These are phyloP conservation scores for Notarius lentiginosus DNA, from an alignment of 2,113 vertebrate genomes.

Conservation along the genomic window DNA sequence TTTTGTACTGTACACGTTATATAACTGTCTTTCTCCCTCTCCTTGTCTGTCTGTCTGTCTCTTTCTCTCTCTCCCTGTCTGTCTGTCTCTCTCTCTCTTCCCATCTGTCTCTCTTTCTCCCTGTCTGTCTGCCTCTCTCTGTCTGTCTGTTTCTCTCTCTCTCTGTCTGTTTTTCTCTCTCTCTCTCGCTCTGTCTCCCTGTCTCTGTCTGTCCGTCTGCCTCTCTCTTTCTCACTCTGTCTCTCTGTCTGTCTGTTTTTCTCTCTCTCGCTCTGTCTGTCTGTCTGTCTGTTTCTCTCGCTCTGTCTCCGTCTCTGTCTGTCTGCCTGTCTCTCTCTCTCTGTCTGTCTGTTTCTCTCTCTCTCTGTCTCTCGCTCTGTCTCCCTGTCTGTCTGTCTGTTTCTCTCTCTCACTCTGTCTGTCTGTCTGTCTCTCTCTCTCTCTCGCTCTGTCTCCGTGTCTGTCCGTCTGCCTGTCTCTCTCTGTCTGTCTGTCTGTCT, in stretches of 20 bases:
- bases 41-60: not conserved
- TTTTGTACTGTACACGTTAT: not conserved
- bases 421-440: not conserved
- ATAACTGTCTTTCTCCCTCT: not conserved
- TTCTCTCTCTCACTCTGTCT: too few relatives aligned
- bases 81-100: too few relatives aligned
- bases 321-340: not conserved
- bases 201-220: not conserved
- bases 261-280: too few relatives aligned
- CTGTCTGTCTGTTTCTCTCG: not conserved
- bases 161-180: not conserved
- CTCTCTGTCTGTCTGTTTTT: too few relatives aligned
- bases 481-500: not conserved
- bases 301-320: not conserved
- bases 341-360: not conserved
- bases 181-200: not conserved
- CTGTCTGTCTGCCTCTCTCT: too few relatives aligned
- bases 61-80: too few relatives aligned
- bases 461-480: not conserved
- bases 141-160: not conserved
- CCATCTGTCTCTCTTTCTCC: too few relatives aligned
- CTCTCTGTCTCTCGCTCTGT: too few relatives aligned
- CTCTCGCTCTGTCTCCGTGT: too few relatives aligned
- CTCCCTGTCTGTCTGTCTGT: too few relatives aligned
- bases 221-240: too few relatives aligned